Percentiles rank a stretch among this genome's conserved stretches.
These are phyloP conservation scores for Sebastes itinus DNA, from an alignment of 2,797 vertebrate genomes.

Conservation along the genomic window DNA sequence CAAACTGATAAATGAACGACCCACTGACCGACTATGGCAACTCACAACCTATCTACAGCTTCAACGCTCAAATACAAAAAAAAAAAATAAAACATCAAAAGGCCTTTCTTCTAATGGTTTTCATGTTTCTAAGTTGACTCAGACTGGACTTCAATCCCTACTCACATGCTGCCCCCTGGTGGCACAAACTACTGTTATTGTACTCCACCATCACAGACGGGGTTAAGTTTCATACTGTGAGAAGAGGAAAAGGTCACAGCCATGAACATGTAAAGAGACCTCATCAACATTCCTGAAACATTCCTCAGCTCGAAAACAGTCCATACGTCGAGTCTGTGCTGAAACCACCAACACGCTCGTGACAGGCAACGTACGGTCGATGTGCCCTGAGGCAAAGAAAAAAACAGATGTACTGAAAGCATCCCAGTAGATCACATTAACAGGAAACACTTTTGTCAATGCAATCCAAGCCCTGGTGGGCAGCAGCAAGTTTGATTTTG, in stretches of 20 bases:
- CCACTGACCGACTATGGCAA: constrained; percentile 29
- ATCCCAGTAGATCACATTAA: constrained; percentile 13
- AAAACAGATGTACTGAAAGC: not conserved
- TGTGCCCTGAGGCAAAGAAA: constrained; percentile 1
- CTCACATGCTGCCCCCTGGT: constrained; percentile 63
- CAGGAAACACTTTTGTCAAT: constrained; percentile 4
- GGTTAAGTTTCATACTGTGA: constrained; percentile 36
- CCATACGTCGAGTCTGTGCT: not conserved
- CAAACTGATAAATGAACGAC: constrained; percentile 37
- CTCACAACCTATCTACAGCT: constrained; percentile 42
- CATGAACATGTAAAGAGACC: constrained; percentile 13
- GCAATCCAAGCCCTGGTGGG: not conserved
- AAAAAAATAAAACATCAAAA: constrained; percentile 44
- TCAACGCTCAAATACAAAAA: constrained; percentile 29
- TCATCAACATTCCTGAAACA: constrained; percentile 25
- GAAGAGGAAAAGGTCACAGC: constrained; percentile 50
- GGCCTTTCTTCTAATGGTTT: constrained; percentile 28
- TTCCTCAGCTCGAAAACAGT: not conserved
- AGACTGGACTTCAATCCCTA: not conserved
- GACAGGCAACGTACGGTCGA: not conserved
- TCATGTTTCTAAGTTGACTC: not conserved
- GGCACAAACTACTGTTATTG: constrained; percentile 15
- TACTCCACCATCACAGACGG: not conserved
- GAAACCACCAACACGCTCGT: not conserved
- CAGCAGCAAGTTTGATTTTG: constrained; percentile 14